Percentiles rank a stretch among this genome's conserved stretches.
These are phyloP conservation scores for Brachionus angularis DNA, from an alignment of 1,140 invertebrate genomes.

Conservation along the genomic window DNA sequence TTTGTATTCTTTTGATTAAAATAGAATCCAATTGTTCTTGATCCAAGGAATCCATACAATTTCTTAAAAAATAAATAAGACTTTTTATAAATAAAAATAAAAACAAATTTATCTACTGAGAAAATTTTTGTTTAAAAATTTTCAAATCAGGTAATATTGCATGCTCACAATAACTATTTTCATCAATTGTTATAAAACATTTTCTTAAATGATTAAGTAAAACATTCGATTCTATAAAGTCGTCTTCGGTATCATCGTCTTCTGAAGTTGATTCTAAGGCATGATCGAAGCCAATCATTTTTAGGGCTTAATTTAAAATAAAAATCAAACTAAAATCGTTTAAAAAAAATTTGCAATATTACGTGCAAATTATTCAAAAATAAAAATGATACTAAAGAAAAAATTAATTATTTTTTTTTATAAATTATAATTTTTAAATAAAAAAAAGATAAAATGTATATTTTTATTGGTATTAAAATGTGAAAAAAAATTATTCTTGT, in stretches of 20 bases:
- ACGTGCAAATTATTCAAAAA: no score
- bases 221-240: not conserved
- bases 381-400: no score
- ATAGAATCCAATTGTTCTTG: not conserved
- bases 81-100: no score
- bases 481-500: not conserved
- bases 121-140: not conserved
- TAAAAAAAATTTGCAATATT: not conserved
- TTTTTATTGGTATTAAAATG: no score
- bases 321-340: not conserved
- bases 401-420: not conserved
- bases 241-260: not conserved
- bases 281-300: slow-evolving; percentile 25
- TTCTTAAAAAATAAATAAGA: no score
- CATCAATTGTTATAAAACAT: slow-evolving; percentile 34
- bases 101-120: no score
- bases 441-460: not conserved
- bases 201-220: slow-evolving; percentile 35
- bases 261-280: not conserved
- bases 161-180: slow-evolving; percentile 33
- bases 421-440: not conserved
- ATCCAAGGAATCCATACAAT: no score
- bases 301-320: not conserved
- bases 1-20: not conserved
- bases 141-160: slow-evolving; percentile 3